Conservation (phyloP, 2,888 invertebrate species). For the Erebia palarica region DNA sequence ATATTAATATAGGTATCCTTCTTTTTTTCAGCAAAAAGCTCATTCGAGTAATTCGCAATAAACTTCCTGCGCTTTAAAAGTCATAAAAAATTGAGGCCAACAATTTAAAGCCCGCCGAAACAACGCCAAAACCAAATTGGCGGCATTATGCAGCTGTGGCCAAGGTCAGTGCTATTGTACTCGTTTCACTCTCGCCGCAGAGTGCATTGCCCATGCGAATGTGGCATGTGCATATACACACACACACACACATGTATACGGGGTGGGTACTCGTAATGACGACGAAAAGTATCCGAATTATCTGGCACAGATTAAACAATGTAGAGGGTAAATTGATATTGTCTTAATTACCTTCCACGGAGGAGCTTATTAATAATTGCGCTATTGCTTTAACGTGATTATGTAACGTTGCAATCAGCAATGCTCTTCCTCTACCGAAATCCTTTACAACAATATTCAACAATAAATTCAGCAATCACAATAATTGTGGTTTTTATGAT, state of each 20-base stretch:
- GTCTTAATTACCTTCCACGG: no score
- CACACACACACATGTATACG: conserved; percentile 39
- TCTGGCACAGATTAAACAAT: conserved; percentile 54
- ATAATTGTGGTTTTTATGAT: no score
- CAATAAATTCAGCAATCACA: no score
- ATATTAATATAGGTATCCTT: no score
- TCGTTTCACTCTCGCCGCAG: conserved; percentile 37
- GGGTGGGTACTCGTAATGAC: conserved; percentile 7
- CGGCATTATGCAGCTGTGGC: conserved; percentile 65
- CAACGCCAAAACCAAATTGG: conserved; percentile 10
- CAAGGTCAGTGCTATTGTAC: conserved; percentile 76
- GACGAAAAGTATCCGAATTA: conserved; percentile 75
- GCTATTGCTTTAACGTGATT: no score
- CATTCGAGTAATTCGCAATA: neutral
- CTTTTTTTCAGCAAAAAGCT: no score
- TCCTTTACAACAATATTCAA: no score
- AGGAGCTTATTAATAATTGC: no score
- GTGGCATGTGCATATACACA: conserved; percentile 51
- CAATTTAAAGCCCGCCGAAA: neutral
- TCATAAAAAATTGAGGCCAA: conserved; percentile 1
- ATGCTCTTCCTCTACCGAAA: no score
- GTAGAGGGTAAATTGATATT: neutral
- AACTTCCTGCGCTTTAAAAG: conserved; percentile 4
- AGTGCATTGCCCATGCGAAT: conserved; percentile 80
- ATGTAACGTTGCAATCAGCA: no score